Evolutionary conservation across 2,797 vertebrate genomes (phyloP), one percentile per base, ranked within the genome.

Genomic region (Leptatherina wallacei): DNA sequence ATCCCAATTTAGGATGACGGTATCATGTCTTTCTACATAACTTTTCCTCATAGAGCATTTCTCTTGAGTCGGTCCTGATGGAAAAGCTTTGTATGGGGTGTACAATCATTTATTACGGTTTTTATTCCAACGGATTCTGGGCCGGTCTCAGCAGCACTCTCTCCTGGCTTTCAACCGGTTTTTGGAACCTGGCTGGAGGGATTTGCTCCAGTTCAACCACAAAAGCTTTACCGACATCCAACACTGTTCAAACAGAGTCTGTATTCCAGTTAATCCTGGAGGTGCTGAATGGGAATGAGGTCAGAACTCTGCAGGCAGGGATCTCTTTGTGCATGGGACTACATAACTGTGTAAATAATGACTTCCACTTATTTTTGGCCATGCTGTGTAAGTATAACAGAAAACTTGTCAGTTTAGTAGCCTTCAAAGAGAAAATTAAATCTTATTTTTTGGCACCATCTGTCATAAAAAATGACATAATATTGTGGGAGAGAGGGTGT

Each of bases 131-230:
- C 0, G 12, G 33, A 22, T 12, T 4, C 32, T 59, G 32, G 10
- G 33, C 33, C 22, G 33, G 33, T 20, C 36, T 35, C 11, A 59
- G 33, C 57, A 20, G 4, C 32, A 11, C 12, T 59, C n/a, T 13
- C n/a, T 14, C 10, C 18, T 36, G 33, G 57, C 32, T 33, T 58
- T n/a, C 32, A 35, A 58, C 57, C 57, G 22, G 57, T 13, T 59
- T 59, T 59, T 59, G 57, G 57, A 59, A 59, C n/a, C 55, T 58
- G 65, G 9, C 55, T 68, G 65, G 20, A 32, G 55, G 1, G 40
- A 59, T 68, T 49, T 49, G 42, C 16, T 58, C 32, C 57, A 32
- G 18, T 49, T 58, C 56, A 32, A 18, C 40, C 35, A 61, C 18
- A 61, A 44, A 30, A 47, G 60, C 24, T 30, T 47, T 44, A 62